Evolutionary conservation across 1,140 invertebrate genomes (phyloP), one percentile per base, ranked within the genome.

Genomic region (Lethrus apterus): DNA sequence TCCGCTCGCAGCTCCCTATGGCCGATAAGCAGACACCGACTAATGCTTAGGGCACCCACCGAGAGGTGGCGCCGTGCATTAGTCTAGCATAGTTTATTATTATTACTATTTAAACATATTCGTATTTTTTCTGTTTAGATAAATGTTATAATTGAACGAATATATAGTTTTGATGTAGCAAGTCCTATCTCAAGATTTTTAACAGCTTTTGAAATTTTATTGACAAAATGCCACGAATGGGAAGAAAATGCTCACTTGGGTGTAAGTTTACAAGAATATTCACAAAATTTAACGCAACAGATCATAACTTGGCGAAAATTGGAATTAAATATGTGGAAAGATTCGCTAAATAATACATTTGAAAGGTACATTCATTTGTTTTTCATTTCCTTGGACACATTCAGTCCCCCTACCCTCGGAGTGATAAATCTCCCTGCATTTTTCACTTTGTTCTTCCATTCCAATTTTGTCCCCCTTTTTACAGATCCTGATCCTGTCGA

Each of bases 301-400:
- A 87, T 98, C 31, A 81, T 96, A 32, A 74, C 79, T 18, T 99
- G 93, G 94, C 78, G 94, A 43, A 86, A 89, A 66, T 62, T 95
- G 2, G 96, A 99, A 68, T 73, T 99, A 33, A 76, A 77, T 21
- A 79, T 80, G 54, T 95, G 92, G 91, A 86, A 85, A 51, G 77
- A 84, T 58, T 82, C 84, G 38, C 66, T 94, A 0, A 76, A 80
- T 36, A 74, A 76, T 46, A 66, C 79, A 2, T 73, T 74, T 29
- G 65, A 77, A 17, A 71, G 66, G 54, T 47, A 47, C 10, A n/a
- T n/a, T n/a, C n/a, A n/a, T n/a, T n/a, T n/a, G n/a, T 13, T 50
- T 23, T 21, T 32, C 7, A 42, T 41, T 29, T 29, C n/a, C 7
- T 29, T 29, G n/a, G 24, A 7, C n/a, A n/a, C 24, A 29, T n/a